Evolutionary conservation across 1,140 invertebrate species (phyloP), one percentile per base, ranked within the genome.

Genomic region (Piezodorus guildinii): DNA sequence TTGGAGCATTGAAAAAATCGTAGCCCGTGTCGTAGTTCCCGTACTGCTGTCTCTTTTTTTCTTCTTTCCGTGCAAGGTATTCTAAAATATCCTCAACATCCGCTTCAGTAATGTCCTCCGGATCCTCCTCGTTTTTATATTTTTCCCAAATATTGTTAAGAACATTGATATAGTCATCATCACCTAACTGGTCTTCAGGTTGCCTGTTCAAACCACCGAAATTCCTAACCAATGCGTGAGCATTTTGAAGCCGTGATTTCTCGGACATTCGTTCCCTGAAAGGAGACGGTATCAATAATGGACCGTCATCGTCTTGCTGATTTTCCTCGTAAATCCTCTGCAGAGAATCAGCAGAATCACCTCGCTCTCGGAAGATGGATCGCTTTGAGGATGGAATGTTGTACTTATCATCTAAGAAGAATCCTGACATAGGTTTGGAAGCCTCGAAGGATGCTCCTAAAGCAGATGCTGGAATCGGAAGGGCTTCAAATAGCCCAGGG

Each of bases 311-410:
- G 44, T 68, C 52, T 30, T 54, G 46, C 3, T 64, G 46, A 39
- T 39, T 39, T 12, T 68, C 58, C 14, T 54, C 52, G 15, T 60
- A 65, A 8, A 68, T 45, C 27, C 64, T 45, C 56, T 68, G 68
- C 14, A 67, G 34, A 14, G 59, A 17, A 21, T 69, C 68, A 10
- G 67, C 64, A 12, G 23, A 25, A 17, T 65, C 62, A 17, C 68
- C 68, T 25, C 69, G 54, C 64, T 71, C 70, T 43, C 70, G 63
- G 58, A 71, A 71, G 19, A 71, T 65, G 14, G 70, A 71, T 61
- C 63, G 54, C 51, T 66, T 69, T 17, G 34, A 16, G 16, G 12
- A 15, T 16, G 61, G 23, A 15, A 16, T 25, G 19, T 17, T 34
- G 54, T 17, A 16, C n/a, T 17, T 21, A 62, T 67, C 64, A 43